These are phyloP conservation scores for Periplaneta americana DNA, from an alignment of 1,140 invertebrate genomes.

Conservation along the genomic window DNA sequence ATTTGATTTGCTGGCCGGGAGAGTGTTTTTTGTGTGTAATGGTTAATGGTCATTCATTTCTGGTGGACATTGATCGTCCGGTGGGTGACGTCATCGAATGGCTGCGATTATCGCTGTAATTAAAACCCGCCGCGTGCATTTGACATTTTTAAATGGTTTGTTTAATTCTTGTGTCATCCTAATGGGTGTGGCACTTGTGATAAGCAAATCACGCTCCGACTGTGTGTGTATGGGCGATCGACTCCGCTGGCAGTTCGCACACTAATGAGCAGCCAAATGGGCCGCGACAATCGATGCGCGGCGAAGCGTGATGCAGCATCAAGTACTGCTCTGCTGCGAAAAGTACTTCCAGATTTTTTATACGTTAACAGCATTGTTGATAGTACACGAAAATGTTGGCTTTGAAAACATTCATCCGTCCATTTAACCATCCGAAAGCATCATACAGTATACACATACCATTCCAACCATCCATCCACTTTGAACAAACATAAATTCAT, in stretches of 20 bases:
- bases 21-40: neutral
- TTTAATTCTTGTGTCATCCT: slow-evolving; percentile 9
- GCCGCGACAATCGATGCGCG: neutral
- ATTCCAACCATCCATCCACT: no score
- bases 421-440: no score
- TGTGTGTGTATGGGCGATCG: neutral
- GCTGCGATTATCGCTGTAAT: slow-evolving; percentile 2
- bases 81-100: neutral
- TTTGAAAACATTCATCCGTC: no score
- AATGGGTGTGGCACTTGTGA: neutral
- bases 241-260: neutral
- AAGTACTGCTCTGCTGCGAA: no score
- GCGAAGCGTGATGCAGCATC: neutral
- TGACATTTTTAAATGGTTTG: slow-evolving; percentile 11
- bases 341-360: no score
- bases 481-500: no score
- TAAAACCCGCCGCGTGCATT: slow-evolving; percentile 2
- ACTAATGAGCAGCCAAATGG: neutral
- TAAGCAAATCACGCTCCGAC: neutral
- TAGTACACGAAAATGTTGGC: no score
- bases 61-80: neutral
- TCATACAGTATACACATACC: no score
- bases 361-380: no score
- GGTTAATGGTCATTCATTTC: neutral
- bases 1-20: neutral